Percentiles rank a stretch among this genome's conserved stretches.
Evolutionary conservation across 2,888 invertebrate genomes (phyloP).

Genomic region (Pseudococcus jackbeardsleyi): DNA sequence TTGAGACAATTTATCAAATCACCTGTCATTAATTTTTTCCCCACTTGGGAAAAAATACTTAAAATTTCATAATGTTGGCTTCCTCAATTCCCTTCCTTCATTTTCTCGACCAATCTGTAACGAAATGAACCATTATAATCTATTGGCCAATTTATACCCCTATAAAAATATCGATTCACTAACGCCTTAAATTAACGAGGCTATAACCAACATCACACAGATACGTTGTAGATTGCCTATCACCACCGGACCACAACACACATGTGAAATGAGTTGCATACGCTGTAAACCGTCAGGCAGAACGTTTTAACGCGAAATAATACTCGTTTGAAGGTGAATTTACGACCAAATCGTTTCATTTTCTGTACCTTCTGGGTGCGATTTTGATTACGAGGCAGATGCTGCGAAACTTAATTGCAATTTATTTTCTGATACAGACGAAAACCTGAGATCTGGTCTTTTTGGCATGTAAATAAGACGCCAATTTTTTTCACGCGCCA

Average conservation of each 20-base stretch:
- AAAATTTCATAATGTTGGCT: too few species aligned
- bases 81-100: too few species aligned
- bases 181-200: not conserved
- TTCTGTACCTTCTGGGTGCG: not conserved
- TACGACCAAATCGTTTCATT: not conserved
- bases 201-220: not conserved
- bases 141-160: too few species aligned
- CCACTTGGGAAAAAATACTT: too few species aligned
- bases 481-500: not conserved
- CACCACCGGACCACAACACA: not conserved
- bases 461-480: slow-evolving; percentile 10
- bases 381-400: not conserved
- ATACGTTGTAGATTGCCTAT: not conserved
- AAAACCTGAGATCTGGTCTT: not conserved
- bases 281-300: slow-evolving; percentile 1
- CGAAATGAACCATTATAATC: too few species aligned
- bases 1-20: not conserved
- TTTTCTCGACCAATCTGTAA: too few species aligned
- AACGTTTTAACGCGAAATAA: not conserved
- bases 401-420: not conserved
- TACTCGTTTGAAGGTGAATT: not conserved
- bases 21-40: not conserved
- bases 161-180: not conserved
- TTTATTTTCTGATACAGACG: not conserved
- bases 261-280: slow-evolving; percentile 1